A percentile compares a stretch with the other conserved stretches of the same genome.
Conservation (phyloP, 2,113 vertebrate species). For the Potamarius usumacintae region DNA sequence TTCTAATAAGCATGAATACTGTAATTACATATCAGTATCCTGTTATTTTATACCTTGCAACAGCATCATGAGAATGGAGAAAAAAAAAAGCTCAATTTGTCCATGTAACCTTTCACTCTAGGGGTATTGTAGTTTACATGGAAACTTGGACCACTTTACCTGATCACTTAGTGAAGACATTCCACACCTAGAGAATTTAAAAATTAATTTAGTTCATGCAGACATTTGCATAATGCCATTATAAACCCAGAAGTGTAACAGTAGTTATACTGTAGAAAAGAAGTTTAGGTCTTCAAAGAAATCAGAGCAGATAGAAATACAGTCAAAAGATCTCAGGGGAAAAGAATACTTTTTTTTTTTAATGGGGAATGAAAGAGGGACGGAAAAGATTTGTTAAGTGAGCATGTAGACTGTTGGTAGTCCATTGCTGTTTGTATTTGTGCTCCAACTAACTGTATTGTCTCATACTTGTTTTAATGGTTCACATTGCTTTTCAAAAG, state of each 20-base stretch:
- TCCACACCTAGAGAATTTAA: constrained; percentile 34
- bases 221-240: constrained; percentile 30
- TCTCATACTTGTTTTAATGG: constrained; percentile 44
- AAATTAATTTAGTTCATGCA: constrained; percentile 33
- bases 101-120: constrained; percentile 29
- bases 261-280: constrained; percentile 13
- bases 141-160: constrained; percentile 31
- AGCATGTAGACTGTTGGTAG: constrained; percentile 37
- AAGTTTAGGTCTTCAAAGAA: constrained; percentile 19
- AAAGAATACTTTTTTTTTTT: constrained; percentile 29
- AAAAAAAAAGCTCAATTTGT: neutral
- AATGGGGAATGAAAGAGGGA: constrained; percentile 20
- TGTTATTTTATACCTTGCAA: constrained; percentile 39
- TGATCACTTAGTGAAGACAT: constrained; percentile 44
- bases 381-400: constrained; percentile 35
- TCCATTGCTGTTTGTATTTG: constrained; percentile 49
- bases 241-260: constrained; percentile 19
- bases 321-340: constrained; percentile 52
- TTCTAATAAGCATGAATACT: constrained; percentile 44
- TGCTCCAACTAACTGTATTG: constrained; percentile 44
- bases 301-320: constrained; percentile 30
- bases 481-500: constrained; percentile 45
- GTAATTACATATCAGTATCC: constrained; percentile 39
- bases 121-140: constrained; percentile 45
- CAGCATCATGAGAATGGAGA: constrained; percentile 38